phyloP scores from a whole-genome alignment of 2,113 vertebrate genomes.

The Xyrauchen texanus region DNA sequence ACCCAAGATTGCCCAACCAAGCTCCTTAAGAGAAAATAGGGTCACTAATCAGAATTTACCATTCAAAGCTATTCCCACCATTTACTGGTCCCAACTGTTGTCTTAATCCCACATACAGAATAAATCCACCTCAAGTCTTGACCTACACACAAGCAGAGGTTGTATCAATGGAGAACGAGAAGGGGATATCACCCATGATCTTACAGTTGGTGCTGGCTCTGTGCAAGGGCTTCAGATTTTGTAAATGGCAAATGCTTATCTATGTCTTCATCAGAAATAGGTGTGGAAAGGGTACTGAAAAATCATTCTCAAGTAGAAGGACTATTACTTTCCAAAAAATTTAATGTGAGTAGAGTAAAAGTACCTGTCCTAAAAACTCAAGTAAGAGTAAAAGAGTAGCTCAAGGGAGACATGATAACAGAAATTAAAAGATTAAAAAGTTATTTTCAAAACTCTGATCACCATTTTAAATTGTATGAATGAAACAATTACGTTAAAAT shows the following conservation, averaged over 20 bases:
- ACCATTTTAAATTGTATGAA: no score
- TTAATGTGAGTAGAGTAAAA: no score
- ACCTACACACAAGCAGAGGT: not conserved
- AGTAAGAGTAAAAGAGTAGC: no score
- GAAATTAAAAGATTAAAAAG: no score
- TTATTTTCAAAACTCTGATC: no score
- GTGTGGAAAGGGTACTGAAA: no score
- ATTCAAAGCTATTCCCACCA: conserved; percentile 60
- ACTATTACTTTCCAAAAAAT: no score
- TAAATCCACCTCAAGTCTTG: conserved; percentile 20
- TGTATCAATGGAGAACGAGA: not conserved
- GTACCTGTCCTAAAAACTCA: no score
- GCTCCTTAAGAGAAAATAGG: conserved; percentile 68
- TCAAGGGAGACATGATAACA: no score
- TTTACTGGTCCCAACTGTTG: conserved; percentile 40
- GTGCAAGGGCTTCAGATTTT: conserved; percentile 22
- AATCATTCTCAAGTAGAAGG: no score
- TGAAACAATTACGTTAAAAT: no score
- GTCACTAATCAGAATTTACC: conserved; percentile 71
- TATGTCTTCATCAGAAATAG: not conserved
- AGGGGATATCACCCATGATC: not conserved
- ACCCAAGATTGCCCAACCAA: conserved; percentile 42
- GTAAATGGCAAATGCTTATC: conserved; percentile 36
- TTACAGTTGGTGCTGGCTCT: conserved; percentile 22
- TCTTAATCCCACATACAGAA: conserved; percentile 27